Evolutionary conservation across 2,888 invertebrate species (phyloP), one percentile per base, ranked within the genome.

Genomic region (Icerya purchasi): DNA sequence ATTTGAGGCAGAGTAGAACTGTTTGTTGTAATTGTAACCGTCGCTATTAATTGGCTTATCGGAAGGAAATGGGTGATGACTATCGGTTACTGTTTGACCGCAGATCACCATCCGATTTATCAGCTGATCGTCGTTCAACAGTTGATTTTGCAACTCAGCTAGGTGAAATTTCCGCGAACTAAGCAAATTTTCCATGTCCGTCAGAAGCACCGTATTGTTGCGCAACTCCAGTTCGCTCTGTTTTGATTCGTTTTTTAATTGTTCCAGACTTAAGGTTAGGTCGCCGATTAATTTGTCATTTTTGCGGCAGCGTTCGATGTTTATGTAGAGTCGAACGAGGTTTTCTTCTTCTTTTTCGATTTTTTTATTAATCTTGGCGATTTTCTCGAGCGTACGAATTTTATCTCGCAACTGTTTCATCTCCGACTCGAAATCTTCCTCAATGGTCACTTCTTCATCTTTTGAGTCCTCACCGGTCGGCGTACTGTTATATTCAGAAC

Each of bases 271-370:
- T 23, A n/a, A 36, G 14, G n/a, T 53, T 51, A 58, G 58, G 60
- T 68, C 67, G 50, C 61, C 61, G 58, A 64, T 63, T 22, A 66
- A 50, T 3, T 61, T 59, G 22, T 62, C 62, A 52, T 62, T 54
- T 57, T 64, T 64, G 50, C 61, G 61, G 22, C 63, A 61, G n/a
- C 64, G 57, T 60, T 64, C 63, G 1, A 65, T 55, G 50, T 62
- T 63, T 2, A 79, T 77, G 36, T 80, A 78, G 50, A 87, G 69
- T 65, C 83, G 75, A 2, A 83, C 79, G 2, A 86, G 74, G 60
- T 79, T 72, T 68, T 84, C 84, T 68, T 86, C 84, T 69, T 86
- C 84, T 61, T 80, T 76, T 61, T 84, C 79, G 61, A 87, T 72
- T 66, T 80, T 77, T 68, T 84, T 82, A 69, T 86, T 86, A 23